Percentiles rank a stretch among this genome's conserved stretches.
Evolutionary conservation across 2,888 invertebrate genomes (phyloP).

Genomic region (Escarpia spicata): DNA sequence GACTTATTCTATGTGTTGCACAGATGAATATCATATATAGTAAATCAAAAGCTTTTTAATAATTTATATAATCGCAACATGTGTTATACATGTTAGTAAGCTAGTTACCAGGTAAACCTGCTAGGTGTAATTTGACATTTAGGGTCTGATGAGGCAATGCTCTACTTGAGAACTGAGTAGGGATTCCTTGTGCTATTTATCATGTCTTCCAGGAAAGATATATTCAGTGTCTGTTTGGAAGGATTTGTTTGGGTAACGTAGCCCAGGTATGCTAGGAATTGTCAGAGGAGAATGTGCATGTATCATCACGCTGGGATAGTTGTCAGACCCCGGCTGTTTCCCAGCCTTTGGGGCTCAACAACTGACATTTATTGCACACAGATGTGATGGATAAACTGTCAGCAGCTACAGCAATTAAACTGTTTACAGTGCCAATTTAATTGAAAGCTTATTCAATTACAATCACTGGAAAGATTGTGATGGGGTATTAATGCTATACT

Average conservation of each 20-base stretch:
- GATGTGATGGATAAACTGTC: background rate
- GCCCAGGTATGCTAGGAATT: slow-evolving; percentile 1
- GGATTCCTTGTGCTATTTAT: background rate
- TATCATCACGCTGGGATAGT: background rate
- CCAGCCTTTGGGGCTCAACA: background rate
- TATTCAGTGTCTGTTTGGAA: slow-evolving; percentile 5
- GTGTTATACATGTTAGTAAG: background rate
- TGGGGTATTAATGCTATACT: background rate
- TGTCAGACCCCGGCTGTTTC: background rate
- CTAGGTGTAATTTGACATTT: background rate
- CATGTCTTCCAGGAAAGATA: slow-evolving; percentile 12
- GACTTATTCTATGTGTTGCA: background rate
- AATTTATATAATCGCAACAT: background rate
- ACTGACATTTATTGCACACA: background rate
- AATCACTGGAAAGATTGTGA: background rate
- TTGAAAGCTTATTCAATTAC: background rate
- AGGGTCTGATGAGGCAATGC: background rate
- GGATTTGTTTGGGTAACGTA: slow-evolving; percentile 10
- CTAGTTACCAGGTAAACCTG: background rate
- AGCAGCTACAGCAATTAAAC: background rate
- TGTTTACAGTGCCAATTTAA: background rate
- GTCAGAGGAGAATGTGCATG: background rate
- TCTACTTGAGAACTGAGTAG: background rate
- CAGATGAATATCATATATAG: background rate
- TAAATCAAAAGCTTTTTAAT: background rate